Percentiles rank a stretch among this genome's conserved stretches.
These are phyloP conservation scores for Cephalotes varians DNA, from an alignment of 2,888 invertebrate species.

Conservation along the genomic window DNA sequence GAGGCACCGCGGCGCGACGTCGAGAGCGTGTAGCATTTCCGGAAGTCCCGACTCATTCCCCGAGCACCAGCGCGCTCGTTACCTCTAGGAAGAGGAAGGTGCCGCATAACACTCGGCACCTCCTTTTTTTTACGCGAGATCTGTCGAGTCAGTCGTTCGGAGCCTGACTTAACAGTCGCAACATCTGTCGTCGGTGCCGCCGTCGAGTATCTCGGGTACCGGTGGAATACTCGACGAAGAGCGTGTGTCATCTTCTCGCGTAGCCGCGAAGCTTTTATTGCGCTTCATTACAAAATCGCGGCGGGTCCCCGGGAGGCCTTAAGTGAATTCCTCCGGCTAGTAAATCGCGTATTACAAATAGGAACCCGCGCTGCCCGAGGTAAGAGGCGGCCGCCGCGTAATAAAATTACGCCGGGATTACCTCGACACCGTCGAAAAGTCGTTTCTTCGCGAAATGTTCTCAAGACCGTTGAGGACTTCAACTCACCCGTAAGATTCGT, in stretches of 20 bases:
- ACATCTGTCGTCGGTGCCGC: constrained; percentile 75
- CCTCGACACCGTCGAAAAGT: constrained; percentile 36
- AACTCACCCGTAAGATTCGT: constrained; percentile 24
- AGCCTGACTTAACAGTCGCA: constrained; percentile 74
- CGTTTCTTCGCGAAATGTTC: constrained; percentile 28
- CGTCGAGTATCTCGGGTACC: constrained; percentile 66
- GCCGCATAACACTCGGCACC: constrained; percentile 65
- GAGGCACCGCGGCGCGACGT: constrained; percentile 31
- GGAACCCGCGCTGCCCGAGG: not conserved
- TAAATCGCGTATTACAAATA: constrained; percentile 59
- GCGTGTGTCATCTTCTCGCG: constrained; percentile 70
- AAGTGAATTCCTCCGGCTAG: constrained; percentile 69
- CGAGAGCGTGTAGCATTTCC: constrained; percentile 58
- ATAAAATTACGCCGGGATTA: constrained; percentile 47
- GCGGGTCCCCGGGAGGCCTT: constrained; percentile 59
- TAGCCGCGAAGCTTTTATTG: constrained; percentile 68
- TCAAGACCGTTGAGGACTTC: constrained; percentile 28
- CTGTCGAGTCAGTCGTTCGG: constrained; percentile 80
- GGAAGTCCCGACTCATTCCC: constrained; percentile 59
- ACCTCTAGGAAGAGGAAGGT: constrained; percentile 77
- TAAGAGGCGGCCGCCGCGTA: constrained; percentile 15
- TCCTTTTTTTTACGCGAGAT: constrained; percentile 71
- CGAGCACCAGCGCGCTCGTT: constrained; percentile 68
- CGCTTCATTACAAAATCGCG: constrained; percentile 80
- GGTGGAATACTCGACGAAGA: constrained; percentile 61